Percentiles rank a stretch among this genome's conserved stretches.
These are phyloP conservation scores for Aeoliscus strigatus DNA, from an alignment of 2,797 vertebrate species.

Conservation along the genomic window DNA sequence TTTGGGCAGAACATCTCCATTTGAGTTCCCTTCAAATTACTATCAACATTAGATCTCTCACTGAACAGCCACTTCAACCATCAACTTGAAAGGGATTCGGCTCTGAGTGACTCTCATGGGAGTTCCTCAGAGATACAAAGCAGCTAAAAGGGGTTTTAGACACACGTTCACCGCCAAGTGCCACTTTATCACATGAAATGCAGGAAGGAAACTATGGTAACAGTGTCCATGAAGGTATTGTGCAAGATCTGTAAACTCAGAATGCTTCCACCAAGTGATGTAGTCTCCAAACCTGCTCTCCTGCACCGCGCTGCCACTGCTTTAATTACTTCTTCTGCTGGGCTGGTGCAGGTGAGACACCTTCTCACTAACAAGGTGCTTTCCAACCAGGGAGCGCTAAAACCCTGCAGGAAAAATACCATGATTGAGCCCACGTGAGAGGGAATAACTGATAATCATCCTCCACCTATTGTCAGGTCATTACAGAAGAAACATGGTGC, in stretches of 20 bases:
- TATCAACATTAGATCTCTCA: slow-evolving; percentile 28
- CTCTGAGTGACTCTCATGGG: slow-evolving; percentile 45
- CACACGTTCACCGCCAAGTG: slow-evolving; percentile 33
- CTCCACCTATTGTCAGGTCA: slow-evolving; percentile 37
- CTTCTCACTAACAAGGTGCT: slow-evolving; percentile 62
- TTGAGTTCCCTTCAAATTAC: slow-evolving; percentile 27
- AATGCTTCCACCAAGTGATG: slow-evolving; percentile 54
- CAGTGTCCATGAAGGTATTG: slow-evolving; percentile 14
- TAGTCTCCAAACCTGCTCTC: slow-evolving; percentile 44
- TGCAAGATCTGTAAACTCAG: slow-evolving; percentile 29
- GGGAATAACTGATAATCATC: slow-evolving; percentile 19
- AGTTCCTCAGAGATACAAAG: slow-evolving; percentile 42
- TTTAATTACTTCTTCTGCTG: slow-evolving; percentile 63
- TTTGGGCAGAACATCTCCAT: slow-evolving; percentile 16
- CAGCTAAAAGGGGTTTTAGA: slow-evolving; percentile 32
- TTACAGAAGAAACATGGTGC: slow-evolving; percentile 41
- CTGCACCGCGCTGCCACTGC: slow-evolving; percentile 28
- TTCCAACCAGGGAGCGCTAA: slow-evolving; percentile 51
- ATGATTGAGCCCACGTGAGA: slow-evolving; percentile 27
- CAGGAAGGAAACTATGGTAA: slow-evolving; percentile 25
- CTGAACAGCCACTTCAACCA: slow-evolving; percentile 42
- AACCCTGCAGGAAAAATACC: slow-evolving; percentile 51
- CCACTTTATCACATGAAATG: slow-evolving; percentile 39
- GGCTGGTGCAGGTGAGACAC: slow-evolving; percentile 61
- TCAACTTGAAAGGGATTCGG: slow-evolving; percentile 48